Base-by-base conservation (phyloP, 2,113 vertebrate species). In the Sturnira hondurensis region DNA sequence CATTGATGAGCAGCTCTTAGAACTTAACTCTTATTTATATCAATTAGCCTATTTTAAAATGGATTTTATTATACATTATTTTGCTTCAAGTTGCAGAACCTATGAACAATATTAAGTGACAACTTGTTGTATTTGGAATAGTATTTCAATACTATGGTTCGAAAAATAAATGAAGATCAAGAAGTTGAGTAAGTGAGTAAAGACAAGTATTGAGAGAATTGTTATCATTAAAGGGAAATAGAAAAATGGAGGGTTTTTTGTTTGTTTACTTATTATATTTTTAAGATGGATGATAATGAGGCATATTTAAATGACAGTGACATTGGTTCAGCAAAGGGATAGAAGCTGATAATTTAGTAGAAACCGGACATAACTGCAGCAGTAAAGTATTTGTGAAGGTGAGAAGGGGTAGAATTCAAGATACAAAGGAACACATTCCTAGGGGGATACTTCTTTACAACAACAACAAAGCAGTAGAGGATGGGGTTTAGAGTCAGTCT, bases 91-190 rank as follows among this genome's bases (percentile, higher is more conserved):
- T 28, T 38, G 8, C 4, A 81, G 77, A 41, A 38, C 52, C 77
- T 81, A 81, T 38, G 2, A 4, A 56, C 15, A 38, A 56, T 5
- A 24, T 81, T 81, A 58, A 81, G 36, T 52, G 52, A 81, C 7
- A 14, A 56, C n/a, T 81, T 56, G 28, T 26, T 38, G 52, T 81
- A 56, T 80, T n/a, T 90, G 16, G 9, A n/a, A n/a, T 70, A 87
- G 7, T 65, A 67, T 82, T 26, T 67, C 15, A 82, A 56, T 41
- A 71, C 0, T 36, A 71, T 87, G 56, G 33, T 54, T 80, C 80
- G 61, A 73, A 94, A 92, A 95, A 67, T 68, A 83, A 88, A 67
- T 92, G 41, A 80, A 80, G 33, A 68, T 52, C 45, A 52, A 71
- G 41, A 91, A 91, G 41, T 80, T 73, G 38, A 90, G 26, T 61